Evolutionary conservation across 2,888 invertebrate species (phyloP).

Genomic region (Acleris cristana): DNA sequence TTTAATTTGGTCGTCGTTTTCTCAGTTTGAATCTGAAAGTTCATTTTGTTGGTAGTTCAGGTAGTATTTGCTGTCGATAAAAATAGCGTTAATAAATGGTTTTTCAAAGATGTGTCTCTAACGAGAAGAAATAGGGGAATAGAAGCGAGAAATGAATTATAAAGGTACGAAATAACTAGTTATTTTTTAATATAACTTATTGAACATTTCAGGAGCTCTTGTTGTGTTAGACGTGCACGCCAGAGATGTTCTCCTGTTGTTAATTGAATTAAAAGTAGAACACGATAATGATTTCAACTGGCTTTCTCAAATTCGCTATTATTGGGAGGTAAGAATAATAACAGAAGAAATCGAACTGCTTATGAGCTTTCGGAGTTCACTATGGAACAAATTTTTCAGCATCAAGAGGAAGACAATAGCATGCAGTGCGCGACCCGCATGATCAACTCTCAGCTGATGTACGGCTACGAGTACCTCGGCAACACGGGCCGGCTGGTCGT

Average conservation of each 20-base stretch:
- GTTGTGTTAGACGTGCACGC: conserved; percentile 97
- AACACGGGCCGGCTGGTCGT: conserved; percentile 95
- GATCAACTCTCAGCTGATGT: conserved; percentile 94
- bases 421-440: conserved; percentile 89
- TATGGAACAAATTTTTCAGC: conserved; percentile 60
- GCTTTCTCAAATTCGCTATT: conserved; percentile 91
- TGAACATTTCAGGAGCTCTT: conserved; percentile 86
- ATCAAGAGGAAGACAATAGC: conserved; percentile 65
- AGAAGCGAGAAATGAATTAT: no score
- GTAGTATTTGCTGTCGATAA: no score
- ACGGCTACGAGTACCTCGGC: conserved; percentile 97
- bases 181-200: no score
- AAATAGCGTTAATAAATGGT: no score
- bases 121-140: no score
- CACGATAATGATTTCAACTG: conserved; percentile 94
- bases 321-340: conserved; percentile 86
- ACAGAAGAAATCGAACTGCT: neutral
- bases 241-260: conserved; percentile 90
- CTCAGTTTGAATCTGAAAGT: no score
- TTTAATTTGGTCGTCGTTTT: no score
- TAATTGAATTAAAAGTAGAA: conserved; percentile 86
- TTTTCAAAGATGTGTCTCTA: no score
- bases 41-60: no score
- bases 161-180: no score
- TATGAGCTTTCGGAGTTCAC: neutral